Evolutionary conservation across 1,140 invertebrate species (phyloP), one percentile per base, ranked within the genome.

Genomic region (Hylyphantes graminicola): DNA sequence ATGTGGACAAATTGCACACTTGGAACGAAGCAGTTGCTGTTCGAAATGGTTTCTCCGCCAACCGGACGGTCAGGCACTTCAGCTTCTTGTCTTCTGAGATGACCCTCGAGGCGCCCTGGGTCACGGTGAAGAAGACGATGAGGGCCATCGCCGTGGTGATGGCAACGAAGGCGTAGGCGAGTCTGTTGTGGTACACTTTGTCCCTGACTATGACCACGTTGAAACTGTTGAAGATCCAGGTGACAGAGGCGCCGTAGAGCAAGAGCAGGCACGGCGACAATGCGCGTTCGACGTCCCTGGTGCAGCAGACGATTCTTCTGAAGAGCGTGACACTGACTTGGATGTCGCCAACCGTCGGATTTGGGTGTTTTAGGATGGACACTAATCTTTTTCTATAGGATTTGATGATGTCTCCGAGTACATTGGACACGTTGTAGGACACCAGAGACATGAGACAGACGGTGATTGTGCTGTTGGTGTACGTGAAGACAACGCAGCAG

Each of bases 141-240:
- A 35, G 35, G 35, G 35, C 35, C 35, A 35, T 35, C 35, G 35
- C 35, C 35, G 35, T 35, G 35, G 35, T 35, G 35, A 35, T 35
- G 35, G 35, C 35, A 21, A 68, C 65, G 9, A 68, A 35, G 13
- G 12, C 10, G 17, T 12, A 35, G 15, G 65, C 35, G 7, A 21
- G 7, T 13, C 6, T 68, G 2, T 7, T 68, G 13, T 68, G n/a
- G 12, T 68, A 68, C 13, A 21, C 65, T 15, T 15, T 68, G 21
- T 35, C 65, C 17, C 50, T n/a, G 9, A 68, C 11, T 19, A 68
- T 35, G 19, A 68, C 17, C 15, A 21, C 19, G 13, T 68, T 68
- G 19, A 68, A 68, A 68, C 65, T 68, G 21, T 21, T 68, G 65
- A 68, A 68, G 50, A 68, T 35, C 65, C 65, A 68, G 50, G 65